Base-by-base conservation (phyloP, 2,797 vertebrate species). In the Tolypeutes matacus region DNA sequence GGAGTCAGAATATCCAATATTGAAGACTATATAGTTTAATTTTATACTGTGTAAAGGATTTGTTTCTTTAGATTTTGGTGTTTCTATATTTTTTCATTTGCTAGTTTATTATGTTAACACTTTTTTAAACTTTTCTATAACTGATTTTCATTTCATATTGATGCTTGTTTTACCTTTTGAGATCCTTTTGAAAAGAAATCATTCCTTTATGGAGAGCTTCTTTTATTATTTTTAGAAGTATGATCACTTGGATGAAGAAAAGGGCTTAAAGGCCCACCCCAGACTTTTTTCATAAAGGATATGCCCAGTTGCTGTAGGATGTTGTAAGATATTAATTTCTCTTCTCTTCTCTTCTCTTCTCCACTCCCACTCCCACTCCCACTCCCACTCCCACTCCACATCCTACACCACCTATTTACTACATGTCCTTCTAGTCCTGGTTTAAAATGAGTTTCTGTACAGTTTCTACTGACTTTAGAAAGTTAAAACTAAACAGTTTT, bases 21-120 rank as follows among this genome's bases (percentile, higher is more conserved):
- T 93, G 13, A 94, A 62, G 46, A 94, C 34, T 77, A 5, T 89
- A 2, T 73, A 11, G 34, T 62, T 76, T 58, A 73, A 72, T 0
- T 29, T 86, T 88, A 42, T 76, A 69, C 23, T 31, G 0, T 46
- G 0, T 46, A 67, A 51, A 86, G 83, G 31, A 53, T 77, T 7
- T 88, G 0, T 82, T 86, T 95, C 21, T 92, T 42, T 93, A 69
- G 29, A 75, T 91, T 81, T 95, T 87, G 93, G 17, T 83, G 36
- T 91, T 88, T 92, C 21, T 93, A 0, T 42, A 76, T 29, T 39
- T 39, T 2, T 81, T 80, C 10, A 86, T 5, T 58, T 92, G n/a
- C 39, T 90, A 42, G 46, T 67, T 60, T 88, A 69, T 78, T 85
- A 17, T 81, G 31, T 39, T 75, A 89, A 84, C 2, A 60, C 1